Evolutionary conservation across 2,113 vertebrate genomes (phyloP).

Genomic region (Halichoeres trimaculatus): DNA sequence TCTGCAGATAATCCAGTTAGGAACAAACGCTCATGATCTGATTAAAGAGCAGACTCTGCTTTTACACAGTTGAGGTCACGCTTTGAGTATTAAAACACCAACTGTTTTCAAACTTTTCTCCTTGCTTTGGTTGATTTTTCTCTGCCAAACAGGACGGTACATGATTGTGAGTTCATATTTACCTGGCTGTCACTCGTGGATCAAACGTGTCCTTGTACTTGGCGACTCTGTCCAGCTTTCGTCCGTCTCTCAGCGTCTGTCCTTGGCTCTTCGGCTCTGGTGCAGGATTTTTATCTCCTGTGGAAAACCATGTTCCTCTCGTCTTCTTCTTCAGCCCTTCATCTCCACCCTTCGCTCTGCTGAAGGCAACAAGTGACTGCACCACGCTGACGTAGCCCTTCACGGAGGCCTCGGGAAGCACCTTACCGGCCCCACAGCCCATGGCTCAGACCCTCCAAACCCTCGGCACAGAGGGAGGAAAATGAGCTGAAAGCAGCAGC

Average conservation of each 20-base stretch:
- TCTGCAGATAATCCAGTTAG: slow-evolving; percentile 10
- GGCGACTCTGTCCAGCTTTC: slow-evolving; percentile 2
- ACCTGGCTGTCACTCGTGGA: slow-evolving; percentile 71
- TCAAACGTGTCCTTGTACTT: slow-evolving; percentile 77
- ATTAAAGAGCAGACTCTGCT: too few species aligned
- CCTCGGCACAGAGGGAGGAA: neutral
- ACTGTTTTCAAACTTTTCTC: neutral
- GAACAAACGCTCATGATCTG: neutral
- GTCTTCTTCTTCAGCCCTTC: neutral
- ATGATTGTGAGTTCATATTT: neutral
- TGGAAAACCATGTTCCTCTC: slow-evolving; percentile 26
- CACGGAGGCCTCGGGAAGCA: slow-evolving; percentile 37
- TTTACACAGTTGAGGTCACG: too few species aligned
- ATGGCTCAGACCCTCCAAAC: slow-evolving; percentile 24
- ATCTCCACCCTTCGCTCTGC: neutral
- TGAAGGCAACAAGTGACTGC: slow-evolving; percentile 57
- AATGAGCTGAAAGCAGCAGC: neutral
- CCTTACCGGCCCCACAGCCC: slow-evolving; percentile 65
- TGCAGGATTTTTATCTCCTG: neutral
- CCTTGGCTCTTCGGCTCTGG: neutral
- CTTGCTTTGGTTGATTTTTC: neutral
- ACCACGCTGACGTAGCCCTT: slow-evolving; percentile 54
- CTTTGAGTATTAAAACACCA: neutral
- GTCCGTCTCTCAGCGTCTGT: neutral
- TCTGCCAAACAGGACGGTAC: neutral